Evolutionary conservation across 2,113 vertebrate genomes (phyloP).

Genomic region (Pelmatolapia mariae): DNA sequence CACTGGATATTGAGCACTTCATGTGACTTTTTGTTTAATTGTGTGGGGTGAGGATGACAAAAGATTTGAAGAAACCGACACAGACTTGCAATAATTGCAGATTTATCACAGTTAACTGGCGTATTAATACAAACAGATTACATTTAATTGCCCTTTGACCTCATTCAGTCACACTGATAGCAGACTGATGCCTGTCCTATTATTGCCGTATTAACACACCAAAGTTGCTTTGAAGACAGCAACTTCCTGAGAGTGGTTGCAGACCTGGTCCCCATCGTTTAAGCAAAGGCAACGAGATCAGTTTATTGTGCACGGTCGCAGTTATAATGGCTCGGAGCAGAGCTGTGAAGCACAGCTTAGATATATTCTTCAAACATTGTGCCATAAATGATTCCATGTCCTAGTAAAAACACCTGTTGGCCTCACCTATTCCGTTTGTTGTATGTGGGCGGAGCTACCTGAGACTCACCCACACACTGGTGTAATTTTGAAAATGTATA

Average conservation of each 20-base stretch:
- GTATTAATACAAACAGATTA: neutral
- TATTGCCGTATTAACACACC: neutral
- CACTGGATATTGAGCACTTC: rapidly evolving
- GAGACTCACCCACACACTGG: neutral
- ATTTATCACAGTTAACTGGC: neutral
- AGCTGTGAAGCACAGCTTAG: neutral
- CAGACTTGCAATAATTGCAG: neutral
- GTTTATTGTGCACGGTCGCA: rapidly evolving
- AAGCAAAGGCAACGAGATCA: neutral
- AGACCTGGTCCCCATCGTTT: neutral
- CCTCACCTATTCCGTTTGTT: rapidly evolving
- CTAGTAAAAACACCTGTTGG: neutral
- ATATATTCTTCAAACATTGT: neutral
- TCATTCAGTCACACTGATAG: neutral
- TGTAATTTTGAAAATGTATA: rapidly evolving
- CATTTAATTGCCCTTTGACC: rapidly evolving
- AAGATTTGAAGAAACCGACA: neutral
- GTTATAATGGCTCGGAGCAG: neutral
- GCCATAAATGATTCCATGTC: neutral
- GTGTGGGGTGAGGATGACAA: neutral
- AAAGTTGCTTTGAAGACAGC: rapidly evolving
- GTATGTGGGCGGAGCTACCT: neutral
- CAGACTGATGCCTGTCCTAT: neutral
- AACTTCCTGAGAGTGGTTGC: neutral
- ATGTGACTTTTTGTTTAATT: neutral